These are phyloP conservation scores for Drosophila mauritiana DNA, from an alignment of 1,140 invertebrate species.

Conservation along the genomic window DNA sequence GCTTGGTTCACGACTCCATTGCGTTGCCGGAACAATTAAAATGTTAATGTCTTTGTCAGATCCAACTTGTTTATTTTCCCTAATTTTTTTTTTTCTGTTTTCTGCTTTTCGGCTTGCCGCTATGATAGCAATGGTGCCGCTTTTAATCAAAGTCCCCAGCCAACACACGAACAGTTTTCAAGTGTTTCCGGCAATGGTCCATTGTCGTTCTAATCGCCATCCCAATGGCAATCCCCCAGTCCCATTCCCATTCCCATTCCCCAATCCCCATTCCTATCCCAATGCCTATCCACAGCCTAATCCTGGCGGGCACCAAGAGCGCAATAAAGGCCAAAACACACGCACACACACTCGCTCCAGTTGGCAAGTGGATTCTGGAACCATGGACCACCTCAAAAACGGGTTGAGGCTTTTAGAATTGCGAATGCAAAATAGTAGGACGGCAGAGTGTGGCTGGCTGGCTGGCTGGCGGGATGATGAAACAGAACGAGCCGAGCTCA, in stretches of 20 bases:
- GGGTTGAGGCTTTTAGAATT: background rate
- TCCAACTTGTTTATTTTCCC: slow-evolving; percentile 3
- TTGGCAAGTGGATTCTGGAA: slow-evolving; percentile 8
- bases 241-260: no score
- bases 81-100: background rate
- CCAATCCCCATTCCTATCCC: background rate
- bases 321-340: slow-evolving; percentile 19
- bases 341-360: slow-evolving; percentile 6
- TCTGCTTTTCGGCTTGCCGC: background rate
- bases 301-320: slow-evolving; percentile 10
- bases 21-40: slow-evolving; percentile 34
- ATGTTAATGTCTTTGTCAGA: slow-evolving; percentile 25
- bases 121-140: slow-evolving; percentile 3
- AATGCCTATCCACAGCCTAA: slow-evolving; percentile 2
- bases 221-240: slow-evolving; percentile 11
- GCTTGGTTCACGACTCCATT: slow-evolving; percentile 16
- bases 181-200: slow-evolving; percentile 10
- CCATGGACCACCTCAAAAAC: background rate
- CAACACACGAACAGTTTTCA: background rate
- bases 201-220: slow-evolving; percentile 5
- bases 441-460: no score
- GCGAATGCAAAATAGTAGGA: no score
- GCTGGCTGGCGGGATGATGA: slow-evolving; percentile 29
- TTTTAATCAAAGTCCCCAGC: slow-evolving; percentile 20
- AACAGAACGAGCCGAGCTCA: slow-evolving; percentile 54